Evolutionary conservation across 2,797 vertebrate species (phyloP).

Genomic region (Ceryle rudis): DNA sequence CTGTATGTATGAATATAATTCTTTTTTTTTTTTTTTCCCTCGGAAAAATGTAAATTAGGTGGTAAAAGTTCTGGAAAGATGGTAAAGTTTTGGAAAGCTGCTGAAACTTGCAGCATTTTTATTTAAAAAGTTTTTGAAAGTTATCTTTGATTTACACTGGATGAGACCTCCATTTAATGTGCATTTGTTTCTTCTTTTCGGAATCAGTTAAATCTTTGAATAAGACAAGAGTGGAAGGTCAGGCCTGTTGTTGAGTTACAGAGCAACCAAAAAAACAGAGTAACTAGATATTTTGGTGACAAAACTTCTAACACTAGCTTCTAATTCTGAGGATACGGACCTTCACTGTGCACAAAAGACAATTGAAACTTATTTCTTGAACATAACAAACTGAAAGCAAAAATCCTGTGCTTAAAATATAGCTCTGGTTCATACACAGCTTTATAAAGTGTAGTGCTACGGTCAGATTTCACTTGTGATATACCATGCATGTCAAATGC

Average conservation of each 20-base stretch:
- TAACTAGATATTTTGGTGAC: not conserved
- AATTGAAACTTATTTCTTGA: not conserved
- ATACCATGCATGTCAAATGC: not conserved
- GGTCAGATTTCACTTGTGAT: not conserved
- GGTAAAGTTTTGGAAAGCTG: not conserved
- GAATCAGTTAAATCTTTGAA: not conserved
- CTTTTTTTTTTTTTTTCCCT: not conserved
- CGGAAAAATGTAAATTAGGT: not conserved
- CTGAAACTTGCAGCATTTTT: not conserved
- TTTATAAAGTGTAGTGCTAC: not conserved
- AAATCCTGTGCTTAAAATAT: not conserved
- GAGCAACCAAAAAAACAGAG: not conserved
- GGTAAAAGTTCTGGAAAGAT: not conserved
- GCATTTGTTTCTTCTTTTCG: not conserved
- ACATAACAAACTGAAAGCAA: not conserved
- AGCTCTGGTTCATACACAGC: not conserved
- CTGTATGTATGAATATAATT: not conserved
- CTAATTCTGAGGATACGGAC: not conserved
- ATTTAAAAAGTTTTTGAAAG: not conserved
- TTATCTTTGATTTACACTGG: not conserved
- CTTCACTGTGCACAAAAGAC: not conserved
- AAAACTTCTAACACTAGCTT: not conserved
- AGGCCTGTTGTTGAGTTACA: not conserved
- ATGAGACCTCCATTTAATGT: not conserved
- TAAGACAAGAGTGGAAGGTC: not conserved